Evolutionary conservation across 2,797 vertebrate species (phyloP).

Genomic region (Otus scops): DNA sequence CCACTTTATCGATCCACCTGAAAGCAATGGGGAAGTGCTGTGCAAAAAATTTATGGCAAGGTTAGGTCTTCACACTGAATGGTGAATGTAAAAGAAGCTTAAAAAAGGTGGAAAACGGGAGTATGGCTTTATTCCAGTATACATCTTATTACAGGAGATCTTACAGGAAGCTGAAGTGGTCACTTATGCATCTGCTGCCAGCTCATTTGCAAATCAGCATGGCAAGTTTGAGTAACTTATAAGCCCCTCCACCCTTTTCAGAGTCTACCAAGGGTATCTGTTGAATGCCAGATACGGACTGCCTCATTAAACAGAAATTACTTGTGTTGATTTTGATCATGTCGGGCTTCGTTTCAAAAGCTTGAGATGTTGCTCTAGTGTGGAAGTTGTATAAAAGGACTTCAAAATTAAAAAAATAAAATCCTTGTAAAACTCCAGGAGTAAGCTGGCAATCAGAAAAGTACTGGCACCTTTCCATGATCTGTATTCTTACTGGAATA

Average conservation of each 20-base stretch:
- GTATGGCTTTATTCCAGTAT: neutral
- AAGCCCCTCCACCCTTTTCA: neutral
- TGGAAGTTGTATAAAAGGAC: constrained; percentile 44
- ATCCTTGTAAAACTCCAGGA: constrained; percentile 35
- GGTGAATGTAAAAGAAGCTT: neutral
- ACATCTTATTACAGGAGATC: neutral
- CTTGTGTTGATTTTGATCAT: constrained; percentile 24
- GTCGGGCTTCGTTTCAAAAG: constrained; percentile 59
- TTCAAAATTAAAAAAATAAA: constrained; percentile 48
- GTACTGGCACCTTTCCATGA: constrained; percentile 43
- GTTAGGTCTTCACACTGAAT: neutral
- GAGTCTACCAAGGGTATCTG: neutral
- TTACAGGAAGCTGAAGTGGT: neutral
- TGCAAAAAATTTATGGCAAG: neutral
- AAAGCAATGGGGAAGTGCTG: neutral
- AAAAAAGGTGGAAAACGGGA: fast-evolving
- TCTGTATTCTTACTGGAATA: constrained; percentile 19
- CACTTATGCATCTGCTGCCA: neutral
- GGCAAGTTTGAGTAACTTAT: neutral
- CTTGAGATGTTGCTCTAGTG: constrained; percentile 11
- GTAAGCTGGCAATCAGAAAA: neutral
- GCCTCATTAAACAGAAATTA: constrained; percentile 16
- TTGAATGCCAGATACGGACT: neutral
- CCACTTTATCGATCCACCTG: neutral
- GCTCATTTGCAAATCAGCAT: neutral